Evolutionary conservation across 2,113 vertebrate genomes (phyloP).

Genomic region (Periophthalmodon schlosseri): DNA sequence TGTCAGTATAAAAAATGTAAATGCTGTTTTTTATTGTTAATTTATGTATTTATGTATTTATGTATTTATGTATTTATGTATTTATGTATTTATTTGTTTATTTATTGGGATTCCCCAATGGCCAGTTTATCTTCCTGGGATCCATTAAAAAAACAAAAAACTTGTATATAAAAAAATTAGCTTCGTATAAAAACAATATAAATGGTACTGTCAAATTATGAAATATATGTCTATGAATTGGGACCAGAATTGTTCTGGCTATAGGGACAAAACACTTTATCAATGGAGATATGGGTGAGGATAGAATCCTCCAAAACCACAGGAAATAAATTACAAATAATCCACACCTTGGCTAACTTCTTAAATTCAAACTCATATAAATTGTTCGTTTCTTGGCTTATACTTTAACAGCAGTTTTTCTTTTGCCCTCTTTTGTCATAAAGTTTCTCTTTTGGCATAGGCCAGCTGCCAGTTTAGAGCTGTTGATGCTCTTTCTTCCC

Average conservation of each 20-base stretch:
- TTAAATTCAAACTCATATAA: not conserved
- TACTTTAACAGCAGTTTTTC: constrained; percentile 9
- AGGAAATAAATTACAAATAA: not conserved
- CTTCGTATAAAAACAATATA: too few species aligned
- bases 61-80: too few species aligned
- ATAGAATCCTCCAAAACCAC: too few species aligned
- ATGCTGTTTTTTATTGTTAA: too few species aligned
- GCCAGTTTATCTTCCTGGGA: too few species aligned
- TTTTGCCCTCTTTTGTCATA: constrained; percentile 27
- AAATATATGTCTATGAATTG: not conserved
- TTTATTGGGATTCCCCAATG: too few species aligned
- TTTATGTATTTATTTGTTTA: too few species aligned
- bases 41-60: too few species aligned
- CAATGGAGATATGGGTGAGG: not conserved
- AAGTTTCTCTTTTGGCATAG: constrained; percentile 13
- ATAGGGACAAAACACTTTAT: not conserved
- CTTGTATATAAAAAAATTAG: too few species aligned
- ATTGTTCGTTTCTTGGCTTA: not conserved
- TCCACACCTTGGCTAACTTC: not conserved
- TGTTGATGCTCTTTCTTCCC: not conserved
- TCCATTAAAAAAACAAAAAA: too few species aligned
- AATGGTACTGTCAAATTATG: not conserved
- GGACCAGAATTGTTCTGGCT: not conserved
- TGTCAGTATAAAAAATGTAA: too few species aligned
- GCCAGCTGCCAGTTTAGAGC: constrained; percentile 18